Evolutionary conservation across 2,797 vertebrate species (phyloP), one percentile per base, ranked within the genome.

Genomic region (Galaxias olidus): DNA sequence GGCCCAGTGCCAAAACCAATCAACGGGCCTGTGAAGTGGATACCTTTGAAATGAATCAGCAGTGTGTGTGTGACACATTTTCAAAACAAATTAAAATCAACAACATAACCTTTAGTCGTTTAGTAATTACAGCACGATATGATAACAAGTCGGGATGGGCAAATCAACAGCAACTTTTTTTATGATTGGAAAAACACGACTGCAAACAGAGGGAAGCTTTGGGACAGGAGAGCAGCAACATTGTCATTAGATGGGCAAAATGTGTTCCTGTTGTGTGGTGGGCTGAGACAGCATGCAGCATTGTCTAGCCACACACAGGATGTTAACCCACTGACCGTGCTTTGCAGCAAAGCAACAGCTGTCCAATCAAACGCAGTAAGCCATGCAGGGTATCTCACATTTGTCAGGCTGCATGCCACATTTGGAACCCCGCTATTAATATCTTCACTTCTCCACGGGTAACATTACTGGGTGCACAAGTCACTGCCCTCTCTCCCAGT

Each of bases 331-430:
- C 54, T 40, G 14, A 18, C 44, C 10, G 18, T 30, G 67, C 57
- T 59, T 70, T 69, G 49, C 40, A 75, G 82, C 80, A 58, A 84
- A 86, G 84, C 81, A 82, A 77, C 77, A 80, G 84, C 81, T 75
- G 49, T 42, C 76, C 56, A 66, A 68, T 75, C 75, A 67, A 50
- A 65, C 66, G 59, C 76, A 76, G 73, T 69, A 72, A 82, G 84
- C 83, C 86, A 88, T 87, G 87, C 87, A 83, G 74, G 69, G 63
- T 68, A 62, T 64, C 48, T 66, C 40, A 68, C 69, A 75, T 84
- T 66, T 74, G 70, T 67, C 62, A 82, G 79, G 71, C 71, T 67
- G 76, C 68, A 42, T 69, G 71, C 68, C 68, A 65, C 56, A 49
- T 73, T 52, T 41, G 42, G 65, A 61, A 42, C 10, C 4, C 63